Conservation (phyloP, 2,888 invertebrate species). For the Podabrus alpinus region DNA sequence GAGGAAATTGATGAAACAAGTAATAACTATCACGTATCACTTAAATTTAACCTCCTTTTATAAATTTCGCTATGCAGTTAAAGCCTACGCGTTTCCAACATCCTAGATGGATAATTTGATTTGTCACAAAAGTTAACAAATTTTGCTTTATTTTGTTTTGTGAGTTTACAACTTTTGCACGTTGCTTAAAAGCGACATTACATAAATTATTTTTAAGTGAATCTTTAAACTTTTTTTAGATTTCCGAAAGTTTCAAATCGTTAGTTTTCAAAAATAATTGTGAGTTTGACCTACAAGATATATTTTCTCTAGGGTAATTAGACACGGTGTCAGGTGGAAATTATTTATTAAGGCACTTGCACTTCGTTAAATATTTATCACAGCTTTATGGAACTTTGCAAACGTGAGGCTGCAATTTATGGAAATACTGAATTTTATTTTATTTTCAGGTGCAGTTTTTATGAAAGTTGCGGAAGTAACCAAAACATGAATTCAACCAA, state of each 20-base stretch:
- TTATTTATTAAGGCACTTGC: background rate
- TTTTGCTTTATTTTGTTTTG: constrained; percentile 18
- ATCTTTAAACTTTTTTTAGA: background rate
- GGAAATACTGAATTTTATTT: background rate
- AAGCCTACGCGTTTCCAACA: constrained; percentile 24
- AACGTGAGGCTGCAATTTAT: background rate
- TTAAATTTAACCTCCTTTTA: background rate
- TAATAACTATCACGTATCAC: too few species aligned
- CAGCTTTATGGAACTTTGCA: background rate
- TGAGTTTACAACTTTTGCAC: constrained; percentile 16
- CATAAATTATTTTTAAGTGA: constrained; percentile 9
- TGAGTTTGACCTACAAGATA: background rate
- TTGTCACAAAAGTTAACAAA: constrained; percentile 16
- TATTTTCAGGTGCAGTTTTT: constrained; percentile 7
- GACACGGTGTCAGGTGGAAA: background rate
- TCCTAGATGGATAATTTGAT: constrained; percentile 20
- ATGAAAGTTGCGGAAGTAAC: constrained; percentile 1
- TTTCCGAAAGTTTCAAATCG: background rate
- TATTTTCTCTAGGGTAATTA: background rate
- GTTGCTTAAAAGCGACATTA: background rate
- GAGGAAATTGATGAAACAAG: background rate
- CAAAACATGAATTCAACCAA: constrained; percentile 46
- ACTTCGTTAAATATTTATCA: background rate
- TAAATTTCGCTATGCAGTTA: constrained; percentile 6
- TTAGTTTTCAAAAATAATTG: background rate